A percentile compares a stretch with the other conserved stretches of the same genome.
phyloP scores from a whole-genome alignment of 2,888 invertebrate species.

The Anarsia innoxiella region DNA sequence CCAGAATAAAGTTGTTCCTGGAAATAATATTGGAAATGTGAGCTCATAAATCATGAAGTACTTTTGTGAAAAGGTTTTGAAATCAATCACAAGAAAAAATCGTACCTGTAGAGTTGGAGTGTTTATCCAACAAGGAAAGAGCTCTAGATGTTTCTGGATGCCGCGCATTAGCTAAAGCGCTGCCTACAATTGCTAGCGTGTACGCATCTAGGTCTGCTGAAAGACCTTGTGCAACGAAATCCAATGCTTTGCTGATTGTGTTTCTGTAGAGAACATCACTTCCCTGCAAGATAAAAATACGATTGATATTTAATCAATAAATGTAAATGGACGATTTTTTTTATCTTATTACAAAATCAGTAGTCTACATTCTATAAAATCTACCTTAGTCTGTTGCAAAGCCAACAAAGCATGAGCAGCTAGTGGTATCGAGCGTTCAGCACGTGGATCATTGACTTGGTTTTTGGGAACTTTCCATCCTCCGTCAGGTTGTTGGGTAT shows the following conservation, averaged over 20 bases:
- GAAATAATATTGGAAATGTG: background rate
- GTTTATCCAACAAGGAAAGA: constrained; percentile 59
- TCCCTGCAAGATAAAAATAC: constrained; percentile 41
- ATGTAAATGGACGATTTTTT: background rate
- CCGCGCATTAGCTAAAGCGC: constrained; percentile 84
- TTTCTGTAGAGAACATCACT: constrained; percentile 73
- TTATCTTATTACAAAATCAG: too few species aligned
- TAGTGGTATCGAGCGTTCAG: constrained; percentile 74
- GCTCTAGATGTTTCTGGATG: constrained; percentile 81
- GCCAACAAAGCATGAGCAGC: constrained; percentile 88
- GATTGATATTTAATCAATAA: background rate
- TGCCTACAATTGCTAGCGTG: constrained; percentile 83
- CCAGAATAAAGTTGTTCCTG: constrained; percentile 60
- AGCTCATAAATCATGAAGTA: background rate
- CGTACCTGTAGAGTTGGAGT: constrained; percentile 65
- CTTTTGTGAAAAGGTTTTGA: too few species aligned
- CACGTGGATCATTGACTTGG: constrained; percentile 71
- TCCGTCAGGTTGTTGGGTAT: constrained; percentile 83
- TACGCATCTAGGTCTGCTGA: constrained; percentile 80
- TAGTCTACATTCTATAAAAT: too few species aligned
- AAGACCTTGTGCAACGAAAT: constrained; percentile 82
- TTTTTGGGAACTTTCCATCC: constrained; percentile 80
- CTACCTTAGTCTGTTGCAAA: constrained; percentile 79
- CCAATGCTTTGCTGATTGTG: constrained; percentile 83
- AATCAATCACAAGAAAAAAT: background rate